These are phyloP conservation scores for Escarpia spicata DNA, from an alignment of 2,888 invertebrate genomes.

Conservation along the genomic window DNA sequence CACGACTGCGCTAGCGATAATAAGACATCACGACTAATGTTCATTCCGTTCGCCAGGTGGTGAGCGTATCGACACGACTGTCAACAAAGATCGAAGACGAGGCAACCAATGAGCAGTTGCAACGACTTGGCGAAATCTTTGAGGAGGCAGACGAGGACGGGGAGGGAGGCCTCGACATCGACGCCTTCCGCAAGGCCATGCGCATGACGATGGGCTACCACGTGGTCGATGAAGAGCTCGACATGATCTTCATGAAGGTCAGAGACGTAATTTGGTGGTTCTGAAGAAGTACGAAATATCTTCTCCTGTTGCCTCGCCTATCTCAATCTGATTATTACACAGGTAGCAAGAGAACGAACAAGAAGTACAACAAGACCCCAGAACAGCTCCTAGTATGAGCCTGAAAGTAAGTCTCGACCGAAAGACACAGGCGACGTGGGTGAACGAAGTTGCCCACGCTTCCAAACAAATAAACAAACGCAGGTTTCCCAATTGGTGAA, in stretches of 20 bases:
- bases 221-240: slow-evolving; percentile 52
- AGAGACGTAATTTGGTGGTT: background rate
- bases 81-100: slow-evolving; percentile 30
- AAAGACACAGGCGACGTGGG: too few relatives aligned
- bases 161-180: slow-evolving; percentile 49
- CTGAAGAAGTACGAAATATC: background rate
- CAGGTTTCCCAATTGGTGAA: too few relatives aligned
- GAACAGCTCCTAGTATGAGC: too few relatives aligned
- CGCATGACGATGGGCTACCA: slow-evolving; percentile 49
- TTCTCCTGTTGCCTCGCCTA: background rate
- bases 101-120: slow-evolving; percentile 29
- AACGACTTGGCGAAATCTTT: slow-evolving; percentile 41
- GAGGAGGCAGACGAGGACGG: slow-evolving; percentile 51
- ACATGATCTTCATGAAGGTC: slow-evolving; percentile 56
- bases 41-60: background rate
- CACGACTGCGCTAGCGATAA: background rate
- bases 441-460: too few relatives aligned
- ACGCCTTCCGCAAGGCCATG: slow-evolving; percentile 56
- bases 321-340: too few relatives aligned
- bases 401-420: too few relatives aligned
- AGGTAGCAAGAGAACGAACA: too few relatives aligned
- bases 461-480: too few relatives aligned
- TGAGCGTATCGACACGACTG: background rate
- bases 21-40: background rate
- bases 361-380: too few relatives aligned